These are phyloP conservation scores for Microcebus ravelobensis DNA, from an alignment of 2,113 vertebrate genomes.

Conservation along the genomic window DNA sequence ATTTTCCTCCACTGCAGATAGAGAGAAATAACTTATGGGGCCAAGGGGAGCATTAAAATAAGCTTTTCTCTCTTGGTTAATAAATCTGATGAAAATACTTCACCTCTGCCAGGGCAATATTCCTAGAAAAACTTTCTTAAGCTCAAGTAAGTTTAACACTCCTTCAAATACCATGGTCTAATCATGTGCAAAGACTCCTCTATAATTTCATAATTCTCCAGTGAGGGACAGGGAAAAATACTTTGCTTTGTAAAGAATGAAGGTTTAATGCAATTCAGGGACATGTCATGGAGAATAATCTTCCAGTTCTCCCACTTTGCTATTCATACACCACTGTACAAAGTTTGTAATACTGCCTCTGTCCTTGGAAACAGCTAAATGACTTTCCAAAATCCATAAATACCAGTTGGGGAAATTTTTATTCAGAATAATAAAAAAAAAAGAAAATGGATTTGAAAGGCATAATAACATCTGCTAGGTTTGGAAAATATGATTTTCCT, in stretches of 20 bases:
- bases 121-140: constrained; percentile 75
- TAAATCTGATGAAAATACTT: constrained; percentile 70
- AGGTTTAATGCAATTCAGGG: constrained; percentile 1
- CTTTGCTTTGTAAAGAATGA: not conserved
- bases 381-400: constrained; percentile 67
- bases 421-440: constrained; percentile 45
- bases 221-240: not conserved
- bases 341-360: not conserved
- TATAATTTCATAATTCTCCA: constrained; percentile 37
- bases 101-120: constrained; percentile 67
- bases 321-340: not conserved
- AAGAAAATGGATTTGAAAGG: constrained; percentile 60
- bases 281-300: not conserved
- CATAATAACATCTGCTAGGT: constrained; percentile 69
- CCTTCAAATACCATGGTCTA: constrained; percentile 66
- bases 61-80: constrained; percentile 69
- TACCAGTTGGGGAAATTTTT: constrained; percentile 51
- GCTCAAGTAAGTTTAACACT: constrained; percentile 60
- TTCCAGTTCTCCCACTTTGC: not conserved
- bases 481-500: constrained; percentile 74
- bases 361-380: constrained; percentile 34
- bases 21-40: constrained; percentile 66
- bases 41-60: constrained; percentile 67
- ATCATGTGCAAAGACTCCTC: constrained; percentile 59
- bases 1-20: constrained; percentile 69